Percentiles rank a stretch among this genome's conserved stretches.
phyloP scores from a whole-genome alignment of 2,113 vertebrate species.

The Peromyscus polionotus region DNA sequence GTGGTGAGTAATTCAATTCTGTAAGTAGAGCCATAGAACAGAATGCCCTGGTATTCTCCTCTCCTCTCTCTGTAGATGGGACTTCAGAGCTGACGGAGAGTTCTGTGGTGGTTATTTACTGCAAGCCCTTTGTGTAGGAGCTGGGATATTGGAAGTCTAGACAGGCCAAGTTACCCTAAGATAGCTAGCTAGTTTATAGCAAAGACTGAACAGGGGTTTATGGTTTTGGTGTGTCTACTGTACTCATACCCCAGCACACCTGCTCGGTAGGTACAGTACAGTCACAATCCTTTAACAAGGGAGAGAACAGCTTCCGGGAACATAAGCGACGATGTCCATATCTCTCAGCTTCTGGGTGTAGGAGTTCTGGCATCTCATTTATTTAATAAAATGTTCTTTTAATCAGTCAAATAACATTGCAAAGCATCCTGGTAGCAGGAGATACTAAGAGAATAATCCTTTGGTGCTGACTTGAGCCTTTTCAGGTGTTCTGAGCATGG shows the following conservation, averaged over 20 bases:
- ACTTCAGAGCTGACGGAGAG: neutral
- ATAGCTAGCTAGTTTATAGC: neutral
- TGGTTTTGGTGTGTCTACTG: neutral
- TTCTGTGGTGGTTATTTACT: neutral
- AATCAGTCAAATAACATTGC: neutral
- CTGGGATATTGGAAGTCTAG: neutral
- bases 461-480: neutral
- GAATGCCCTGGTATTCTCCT: neutral
- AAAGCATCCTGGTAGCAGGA: neutral
- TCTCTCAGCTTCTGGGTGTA: neutral
- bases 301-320: neutral
- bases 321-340: neutral
- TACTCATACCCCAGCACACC: fast-evolving
- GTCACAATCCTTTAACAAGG: neutral
- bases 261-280: neutral
- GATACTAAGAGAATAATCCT: neutral
- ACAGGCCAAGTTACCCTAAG: neutral
- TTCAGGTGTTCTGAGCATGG: neutral
- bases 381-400: constrained; percentile 13
- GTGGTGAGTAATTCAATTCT: neutral
- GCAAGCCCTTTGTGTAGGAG: neutral
- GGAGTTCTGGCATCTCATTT: neutral
- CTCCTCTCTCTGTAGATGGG: neutral
- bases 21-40: neutral
- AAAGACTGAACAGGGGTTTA: neutral